Evolutionary conservation across 2,113 vertebrate species (phyloP), one percentile per base, ranked within the genome.

Genomic region (Apus apus): DNA sequence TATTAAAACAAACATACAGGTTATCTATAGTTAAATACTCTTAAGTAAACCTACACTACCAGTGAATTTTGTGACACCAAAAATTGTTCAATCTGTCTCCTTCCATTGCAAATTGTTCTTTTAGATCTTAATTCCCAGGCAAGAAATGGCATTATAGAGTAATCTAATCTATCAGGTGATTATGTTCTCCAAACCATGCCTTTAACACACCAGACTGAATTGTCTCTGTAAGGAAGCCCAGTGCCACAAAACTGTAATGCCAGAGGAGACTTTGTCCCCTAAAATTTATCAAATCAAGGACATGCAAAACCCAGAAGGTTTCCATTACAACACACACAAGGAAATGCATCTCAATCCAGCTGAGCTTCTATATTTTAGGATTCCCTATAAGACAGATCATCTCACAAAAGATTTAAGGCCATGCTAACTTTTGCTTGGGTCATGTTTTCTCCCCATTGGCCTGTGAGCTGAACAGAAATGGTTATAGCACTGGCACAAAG

Each of bases 1-100:
- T 89, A 94, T 88, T 93, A 93, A 75, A 88, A 86, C 23, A 88
- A 75, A 50, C 75, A 65, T 40, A 32, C 38, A 81, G 84, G 84
- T 86, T 84, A 61, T 58, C 34, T 53, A 62, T 67, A 38, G 67
- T 62, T 92, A 89, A 89, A 71, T 75, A 84, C 68, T 53, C 60
- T 80, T 84, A 93, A 83, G 85, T 62, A 90, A 94, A 84, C 71
- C 65, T 50, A 58, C 34, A 11, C n/a, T 43, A 34, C 17, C 68
- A 62, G 36, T 72, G 68, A 83, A 72, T 92, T 92, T 67, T 78
- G 23, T 92, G 80, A 68, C 73, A 81, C 40, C 32, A 84, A 78
- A 84, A 91, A 65, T 80, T 53, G 61, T 75, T 79, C 84, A 81
- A 67, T 90, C 64, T 50, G 19, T 84, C 74, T 76, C 32, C 68